Base-by-base conservation (phyloP, 2,113 vertebrate genomes). In the Gopherus evgoodei region DNA sequence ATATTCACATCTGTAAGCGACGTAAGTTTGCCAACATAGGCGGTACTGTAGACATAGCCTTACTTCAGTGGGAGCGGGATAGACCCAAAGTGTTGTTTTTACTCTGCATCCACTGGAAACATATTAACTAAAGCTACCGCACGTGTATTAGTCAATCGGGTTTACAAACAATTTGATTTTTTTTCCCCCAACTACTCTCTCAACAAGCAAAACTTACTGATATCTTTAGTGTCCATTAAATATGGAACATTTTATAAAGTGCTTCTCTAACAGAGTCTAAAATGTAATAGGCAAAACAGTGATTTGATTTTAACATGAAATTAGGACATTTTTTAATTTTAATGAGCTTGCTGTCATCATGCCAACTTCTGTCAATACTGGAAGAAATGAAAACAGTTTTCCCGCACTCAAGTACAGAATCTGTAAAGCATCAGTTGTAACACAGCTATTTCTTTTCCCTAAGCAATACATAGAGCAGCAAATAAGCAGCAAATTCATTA, bases 341-440 rank as follows among this genome's bases (percentile, higher is more conserved):
- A 95, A 89, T 44, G 69, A 96, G 72, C 0, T 97, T 72, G 50
- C n/a, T 94, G 78, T 84, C 93, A 93, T 82, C 56, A 94, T 87
- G 89, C 89, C 35, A 47, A 76, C 65, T 91, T 95, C 53, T 95
- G 53, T 80, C 4, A 2, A 90, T 86, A 91, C 59, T 88, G 87
- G 47, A 72, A 90, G 90, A 84, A 72, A 94, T 89, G 82, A 72
- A 95, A 96, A 94, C 52, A 81, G 75, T 97, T 83, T 96, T 53
- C 62, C 83, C 88, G 76, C 49, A 95, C 2, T 91, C 75, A 93
- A 83, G 75, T 82, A 65, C 4, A 88, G 49, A 94, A 92, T 6
- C 78, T 86, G n/a, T 17, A 95, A 69, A 72, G 81, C 86, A 96
- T 94, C 49, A 89, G 42, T 82, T 19, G 1, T 84, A 69, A 87